Evolutionary conservation across 2,888 invertebrate genomes (phyloP).

Genomic region (Tetragnatha montana): DNA sequence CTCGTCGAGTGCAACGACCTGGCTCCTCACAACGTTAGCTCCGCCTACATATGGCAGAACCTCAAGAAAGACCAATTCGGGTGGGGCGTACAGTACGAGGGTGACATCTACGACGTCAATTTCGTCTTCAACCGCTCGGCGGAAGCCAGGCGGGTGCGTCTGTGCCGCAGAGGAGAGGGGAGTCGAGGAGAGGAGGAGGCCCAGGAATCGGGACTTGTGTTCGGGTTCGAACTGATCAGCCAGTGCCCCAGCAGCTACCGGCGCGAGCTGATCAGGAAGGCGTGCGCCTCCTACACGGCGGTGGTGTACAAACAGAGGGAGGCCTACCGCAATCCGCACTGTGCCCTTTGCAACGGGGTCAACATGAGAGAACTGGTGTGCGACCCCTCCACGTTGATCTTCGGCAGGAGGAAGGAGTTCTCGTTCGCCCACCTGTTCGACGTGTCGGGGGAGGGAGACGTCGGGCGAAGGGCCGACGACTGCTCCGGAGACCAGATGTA

Average conservation of each 20-base stretch:
- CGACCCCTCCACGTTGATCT: neutral
- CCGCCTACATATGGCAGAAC: conserved; percentile 59
- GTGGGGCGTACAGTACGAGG: conserved; percentile 30
- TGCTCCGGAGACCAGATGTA: conserved; percentile 75
- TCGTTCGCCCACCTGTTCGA: conserved; percentile 48
- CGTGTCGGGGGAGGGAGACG: conserved; percentile 28
- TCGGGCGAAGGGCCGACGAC: conserved; percentile 34
- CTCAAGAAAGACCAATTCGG: conserved; percentile 14
- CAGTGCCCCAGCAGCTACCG: neutral
- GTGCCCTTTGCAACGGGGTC: conserved; percentile 77
- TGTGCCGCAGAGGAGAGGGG: conserved; percentile 17
- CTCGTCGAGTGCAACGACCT: conserved; percentile 28
- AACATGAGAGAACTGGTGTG: conserved; percentile 69
- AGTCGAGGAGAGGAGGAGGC: neutral
- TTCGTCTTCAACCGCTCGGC: conserved; percentile 28
- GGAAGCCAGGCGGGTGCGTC: conserved; percentile 5
- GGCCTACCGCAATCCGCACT: conserved; percentile 77
- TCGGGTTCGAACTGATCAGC: no score
- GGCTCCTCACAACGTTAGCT: neutral
- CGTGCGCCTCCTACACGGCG: conserved; percentile 77
- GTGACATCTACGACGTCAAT: conserved; percentile 8
- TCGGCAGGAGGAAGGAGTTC: neutral
- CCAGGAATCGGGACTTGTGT: neutral
- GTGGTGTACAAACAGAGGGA: conserved; percentile 75
- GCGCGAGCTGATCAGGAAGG: conserved; percentile 21